Evolutionary conservation across 2,797 vertebrate species (phyloP).

Genomic region (Rhyacichthys aspro): DNA sequence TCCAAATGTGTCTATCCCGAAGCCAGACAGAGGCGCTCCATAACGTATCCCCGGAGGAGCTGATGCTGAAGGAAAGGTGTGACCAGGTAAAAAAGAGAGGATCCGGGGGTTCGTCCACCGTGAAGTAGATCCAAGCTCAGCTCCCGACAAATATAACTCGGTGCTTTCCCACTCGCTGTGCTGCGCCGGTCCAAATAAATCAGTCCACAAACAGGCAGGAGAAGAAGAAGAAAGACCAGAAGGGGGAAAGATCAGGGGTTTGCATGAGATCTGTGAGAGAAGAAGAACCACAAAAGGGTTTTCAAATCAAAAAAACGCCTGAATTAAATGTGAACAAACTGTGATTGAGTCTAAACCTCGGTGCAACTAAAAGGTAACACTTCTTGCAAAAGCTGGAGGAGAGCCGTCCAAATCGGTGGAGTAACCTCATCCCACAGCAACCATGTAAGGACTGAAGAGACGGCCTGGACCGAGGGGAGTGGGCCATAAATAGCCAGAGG

Average conservation of each 20-base stretch:
- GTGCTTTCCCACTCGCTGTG: slow-evolving; percentile 69
- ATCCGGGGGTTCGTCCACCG: slow-evolving; percentile 51
- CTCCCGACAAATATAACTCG: slow-evolving; percentile 70
- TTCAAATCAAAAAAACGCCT: neutral
- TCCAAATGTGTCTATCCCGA: neutral
- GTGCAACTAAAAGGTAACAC: slow-evolving; percentile 25
- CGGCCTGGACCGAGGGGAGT: slow-evolving; percentile 65
- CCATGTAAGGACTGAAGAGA: slow-evolving; percentile 83
- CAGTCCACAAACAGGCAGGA: slow-evolving; percentile 49
- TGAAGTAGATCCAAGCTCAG: slow-evolving; percentile 51
- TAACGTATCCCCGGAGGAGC: slow-evolving; percentile 30
- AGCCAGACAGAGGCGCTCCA: slow-evolving; percentile 10
- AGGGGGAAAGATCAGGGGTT: slow-evolving; percentile 19
- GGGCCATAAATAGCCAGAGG: slow-evolving; percentile 83
- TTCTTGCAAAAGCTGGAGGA: slow-evolving; percentile 43
- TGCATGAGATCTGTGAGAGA: slow-evolving; percentile 12
- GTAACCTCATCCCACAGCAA: slow-evolving; percentile 77
- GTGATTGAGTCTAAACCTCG: no score
- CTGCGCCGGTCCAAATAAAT: slow-evolving; percentile 59
- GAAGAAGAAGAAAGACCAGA: slow-evolving; percentile 28
- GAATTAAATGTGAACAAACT: no score
- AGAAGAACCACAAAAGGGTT: no score
- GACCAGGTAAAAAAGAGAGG: slow-evolving; percentile 49
- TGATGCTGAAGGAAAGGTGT: slow-evolving; percentile 39
- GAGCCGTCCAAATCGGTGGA: slow-evolving; percentile 54